Evolutionary conservation across 2,797 vertebrate species (phyloP), one percentile per base, ranked within the genome.

Genomic region (Schizopygopsis pylzovi): DNA sequence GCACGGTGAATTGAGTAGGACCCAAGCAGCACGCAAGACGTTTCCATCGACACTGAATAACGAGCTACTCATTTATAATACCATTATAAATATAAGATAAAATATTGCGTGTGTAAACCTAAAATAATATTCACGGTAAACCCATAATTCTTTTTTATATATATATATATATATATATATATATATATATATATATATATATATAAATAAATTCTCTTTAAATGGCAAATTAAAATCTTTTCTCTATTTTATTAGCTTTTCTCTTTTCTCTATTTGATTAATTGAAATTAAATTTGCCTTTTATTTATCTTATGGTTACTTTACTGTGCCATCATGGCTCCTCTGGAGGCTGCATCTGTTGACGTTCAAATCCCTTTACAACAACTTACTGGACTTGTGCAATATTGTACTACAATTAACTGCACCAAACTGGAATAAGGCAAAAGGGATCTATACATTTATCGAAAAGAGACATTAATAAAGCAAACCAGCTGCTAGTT

Each of bases 11-110:
- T 72, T 54, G 20, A n/a, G 2, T 47, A 45, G 13, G 41, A 61
- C 59, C 49, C 65, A 85, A 79, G 67, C 83, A 85, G 77, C 83
- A 61, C 43, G 77, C 9, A 39, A 72, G 12, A 71, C 61, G 43
- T 84, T 77, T 78, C 4, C 10, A 43, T 65, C 12, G 10, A 47
- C 37, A 72, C 9, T 65, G 9, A 18, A 10, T n/a, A 49, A 33
- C 13, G 12, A 61, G 43, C 12, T 65, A 47, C 11, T 20, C n/a
- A 0, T 16, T 52, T 52, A 52, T 18, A 43, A 16, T 28, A 56
- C 13, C 7, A 52, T 56, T 56, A 59, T 41, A 33, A 82, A 83
- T 33, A 33, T 20, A 52, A 67, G 18, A 71, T n/a, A 56, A 22
- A 81, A 28, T 52, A 49, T 47, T n/a, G 33, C 16, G 16, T 8